Conservation (phyloP, 2,113 vertebrate genomes). For the Mastomys coucha region DNA sequence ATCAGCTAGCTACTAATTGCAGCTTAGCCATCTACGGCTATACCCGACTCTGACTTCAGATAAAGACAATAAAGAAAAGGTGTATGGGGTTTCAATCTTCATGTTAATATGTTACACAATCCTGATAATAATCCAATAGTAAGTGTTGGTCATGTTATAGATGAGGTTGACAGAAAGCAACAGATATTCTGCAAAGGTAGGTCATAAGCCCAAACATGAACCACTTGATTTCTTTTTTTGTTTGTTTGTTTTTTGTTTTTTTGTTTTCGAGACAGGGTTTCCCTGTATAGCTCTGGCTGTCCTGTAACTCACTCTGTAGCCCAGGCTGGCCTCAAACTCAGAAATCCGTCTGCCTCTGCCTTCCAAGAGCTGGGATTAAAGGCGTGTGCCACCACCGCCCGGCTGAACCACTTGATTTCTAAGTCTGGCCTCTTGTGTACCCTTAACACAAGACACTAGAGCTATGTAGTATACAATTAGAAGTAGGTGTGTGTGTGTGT, state of each 20-base stretch:
- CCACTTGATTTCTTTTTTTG: too few species aligned
- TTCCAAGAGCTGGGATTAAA: too few species aligned
- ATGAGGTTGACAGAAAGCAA: neutral
- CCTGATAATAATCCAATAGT: neutral
- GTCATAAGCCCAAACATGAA: neutral
- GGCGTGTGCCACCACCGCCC: too few species aligned
- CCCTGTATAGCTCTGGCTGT: too few species aligned
- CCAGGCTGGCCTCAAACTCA: too few species aligned
- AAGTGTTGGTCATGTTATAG: too few species aligned
- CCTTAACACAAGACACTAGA: neutral
- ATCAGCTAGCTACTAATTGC: neutral
- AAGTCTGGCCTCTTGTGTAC: neutral
- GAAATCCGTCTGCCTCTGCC: too few species aligned
- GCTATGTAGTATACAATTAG: neutral
- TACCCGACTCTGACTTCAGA: neutral
- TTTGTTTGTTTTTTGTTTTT: too few species aligned
- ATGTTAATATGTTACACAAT: neutral
- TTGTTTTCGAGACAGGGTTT: too few species aligned
- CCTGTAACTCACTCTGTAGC: too few species aligned
- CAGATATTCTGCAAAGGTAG: neutral
- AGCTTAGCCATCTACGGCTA: neutral
- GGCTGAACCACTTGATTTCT: neutral
- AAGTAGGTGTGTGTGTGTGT: neutral
- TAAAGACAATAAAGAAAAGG: neutral
- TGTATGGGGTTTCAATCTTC: neutral